These are phyloP conservation scores for Ernsta delagoae DNA, from an alignment of 2,888 invertebrate genomes.

Conservation along the genomic window DNA sequence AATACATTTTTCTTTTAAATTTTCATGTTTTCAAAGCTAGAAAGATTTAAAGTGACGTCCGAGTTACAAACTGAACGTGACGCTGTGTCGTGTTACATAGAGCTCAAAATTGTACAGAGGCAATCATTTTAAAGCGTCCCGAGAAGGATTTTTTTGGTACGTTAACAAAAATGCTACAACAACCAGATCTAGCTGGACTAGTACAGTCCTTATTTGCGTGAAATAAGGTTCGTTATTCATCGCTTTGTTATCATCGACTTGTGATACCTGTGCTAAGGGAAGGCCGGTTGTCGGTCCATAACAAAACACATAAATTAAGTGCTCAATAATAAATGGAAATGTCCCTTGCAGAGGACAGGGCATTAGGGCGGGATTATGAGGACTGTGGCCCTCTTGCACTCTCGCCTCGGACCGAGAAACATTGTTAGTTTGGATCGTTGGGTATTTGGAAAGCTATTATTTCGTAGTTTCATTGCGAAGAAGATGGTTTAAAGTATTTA, in stretches of 20 bases:
- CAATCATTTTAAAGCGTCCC: constrained; percentile 65
- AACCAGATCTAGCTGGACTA: constrained; percentile 29
- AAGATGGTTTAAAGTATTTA: constrained; percentile 9
- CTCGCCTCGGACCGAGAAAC: constrained; percentile 49
- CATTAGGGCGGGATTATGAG: constrained; percentile 84
- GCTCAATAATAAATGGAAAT: constrained; percentile 86
- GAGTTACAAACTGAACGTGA: constrained; percentile 46
- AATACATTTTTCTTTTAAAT: constrained; percentile 52
- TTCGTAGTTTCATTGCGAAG: constrained; percentile 27
- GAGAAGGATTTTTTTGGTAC: constrained; percentile 56
- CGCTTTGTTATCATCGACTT: constrained; percentile 14
- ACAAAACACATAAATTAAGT: constrained; percentile 86
- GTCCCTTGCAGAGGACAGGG: constrained; percentile 85
- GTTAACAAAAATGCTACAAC: constrained; percentile 47
- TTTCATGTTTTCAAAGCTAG: constrained; percentile 55
- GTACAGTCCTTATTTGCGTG: constrained; percentile 40
- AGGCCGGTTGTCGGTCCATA: constrained; percentile 81
- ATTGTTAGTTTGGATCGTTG: constrained; percentile 39
- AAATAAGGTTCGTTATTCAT: constrained; percentile 45
- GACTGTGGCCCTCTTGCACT: constrained; percentile 69
- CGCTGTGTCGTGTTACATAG: constrained; percentile 45
- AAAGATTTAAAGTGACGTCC: constrained; percentile 56
- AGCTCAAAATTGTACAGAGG: constrained; percentile 49
- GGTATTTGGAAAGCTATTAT: constrained; percentile 42
- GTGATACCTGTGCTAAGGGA: constrained; percentile 52